Percentiles rank a stretch among this genome's conserved stretches.
Conservation (phyloP, 2,888 invertebrate species). For the Amblyteles armatorius region DNA sequence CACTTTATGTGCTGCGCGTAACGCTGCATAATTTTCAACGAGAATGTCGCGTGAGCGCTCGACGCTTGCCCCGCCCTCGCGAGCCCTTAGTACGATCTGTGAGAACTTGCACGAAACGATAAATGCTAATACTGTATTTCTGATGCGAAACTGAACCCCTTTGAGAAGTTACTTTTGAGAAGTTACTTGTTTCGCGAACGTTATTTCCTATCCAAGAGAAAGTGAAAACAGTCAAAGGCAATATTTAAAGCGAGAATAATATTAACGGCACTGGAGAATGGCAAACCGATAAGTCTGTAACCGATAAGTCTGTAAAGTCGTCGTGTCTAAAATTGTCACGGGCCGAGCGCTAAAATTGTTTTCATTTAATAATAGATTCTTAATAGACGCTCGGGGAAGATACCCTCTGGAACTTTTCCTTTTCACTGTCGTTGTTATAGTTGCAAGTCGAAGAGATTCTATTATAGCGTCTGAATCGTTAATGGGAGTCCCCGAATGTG, state of each 20-base stretch:
- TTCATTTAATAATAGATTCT: conserved; percentile 33
- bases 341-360: conserved; percentile 25
- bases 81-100: not conserved
- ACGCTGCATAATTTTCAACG: conserved; percentile 27
- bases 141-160: not conserved
- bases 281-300: conserved; percentile 4
- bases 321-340: conserved; percentile 30
- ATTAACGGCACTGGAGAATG: not conserved
- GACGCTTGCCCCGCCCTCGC: not conserved
- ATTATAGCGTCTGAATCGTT: conserved; percentile 14
- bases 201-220: conserved; percentile 17
- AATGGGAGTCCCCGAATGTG: not conserved
- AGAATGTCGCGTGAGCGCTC: conserved; percentile 14
- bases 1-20: conserved; percentile 37
- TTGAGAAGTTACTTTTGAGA: conserved; percentile 22
- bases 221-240: conserved; percentile 10
- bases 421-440: not conserved
- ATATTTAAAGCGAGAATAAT: conserved; percentile 8
- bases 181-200: not conserved
- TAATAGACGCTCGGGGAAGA: conserved; percentile 1
- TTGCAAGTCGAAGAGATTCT: conserved; percentile 24
- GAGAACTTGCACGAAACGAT: conserved; percentile 9
- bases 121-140: conserved; percentile 38
- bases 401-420: conserved; percentile 5
- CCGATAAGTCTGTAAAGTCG: conserved; percentile 9